Evolutionary conservation across 2,113 vertebrate genomes (phyloP), one percentile per base, ranked within the genome.

Genomic region (Heterochromis multidens): DNA sequence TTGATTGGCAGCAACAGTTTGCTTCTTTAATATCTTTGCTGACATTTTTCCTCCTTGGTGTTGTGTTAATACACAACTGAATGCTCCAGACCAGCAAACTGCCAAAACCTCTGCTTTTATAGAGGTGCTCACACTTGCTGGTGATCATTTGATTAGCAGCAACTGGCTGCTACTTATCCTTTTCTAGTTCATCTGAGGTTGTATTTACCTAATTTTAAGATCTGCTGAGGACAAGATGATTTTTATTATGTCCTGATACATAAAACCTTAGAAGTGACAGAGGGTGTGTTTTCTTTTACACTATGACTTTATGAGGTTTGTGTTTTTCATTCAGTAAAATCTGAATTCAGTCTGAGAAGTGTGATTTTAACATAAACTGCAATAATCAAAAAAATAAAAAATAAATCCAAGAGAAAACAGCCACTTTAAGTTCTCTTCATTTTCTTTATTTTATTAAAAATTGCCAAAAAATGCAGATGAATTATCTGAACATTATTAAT

Each of bases 401-500:
- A 37, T 46, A 81, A 33, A 72, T 5, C 5, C 2, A 67, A 3
- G 5, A 37, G 21, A 77, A 83, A 65, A 21, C 6, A 3, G 7
- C 54, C 43, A 17, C 33, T 74, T 83, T 58, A 29, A 33, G 16
- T 82, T 88, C 12, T 80, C 63, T 89, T 91, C 13, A 74, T 89
- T 93, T 94, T 93, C 16, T 94, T 90, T 84, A 88, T 93, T 97
- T 97, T 97, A 96, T 97, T 94, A 97, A 86, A 97, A 96, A 96
- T 85, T 63, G 87, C 89, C 81, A 86, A 82, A 87, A 89, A 93
- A 93, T 86, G 94, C 57, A 40, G 80, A 93, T 91, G 83, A 92
- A 77, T 91, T 87, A 88, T 92, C 87, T 92, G 83, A 93, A 93
- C 92, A 95, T 91, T 86, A 89, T 89, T 87, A 93, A 94, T 87